These are phyloP conservation scores for Autographa pulchrina DNA, from an alignment of 2,888 invertebrate genomes.

Conservation along the genomic window DNA sequence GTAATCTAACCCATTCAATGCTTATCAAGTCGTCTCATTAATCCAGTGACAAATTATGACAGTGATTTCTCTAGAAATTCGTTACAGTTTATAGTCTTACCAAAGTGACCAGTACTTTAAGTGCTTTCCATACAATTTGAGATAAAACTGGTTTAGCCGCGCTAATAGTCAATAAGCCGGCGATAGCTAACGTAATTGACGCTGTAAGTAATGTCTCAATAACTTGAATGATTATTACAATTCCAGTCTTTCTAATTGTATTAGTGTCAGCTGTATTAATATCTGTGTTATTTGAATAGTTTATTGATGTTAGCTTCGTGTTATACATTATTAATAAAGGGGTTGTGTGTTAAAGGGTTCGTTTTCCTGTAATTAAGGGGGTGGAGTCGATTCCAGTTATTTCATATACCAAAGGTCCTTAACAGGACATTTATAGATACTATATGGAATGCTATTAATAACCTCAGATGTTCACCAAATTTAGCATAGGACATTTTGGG, in stretches of 20 bases:
- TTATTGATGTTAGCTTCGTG: constrained; percentile 16
- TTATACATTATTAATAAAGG: background rate
- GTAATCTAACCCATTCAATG: background rate
- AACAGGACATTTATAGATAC: background rate
- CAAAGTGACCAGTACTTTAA: constrained; percentile 16
- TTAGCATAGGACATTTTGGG: too few relatives aligned
- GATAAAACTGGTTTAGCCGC: constrained; percentile 27
- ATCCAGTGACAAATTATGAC: constrained; percentile 5
- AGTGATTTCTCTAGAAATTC: background rate
- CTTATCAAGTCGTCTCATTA: background rate
- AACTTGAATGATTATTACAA: constrained; percentile 43
- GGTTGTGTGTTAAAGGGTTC: background rate
- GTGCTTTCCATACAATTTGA: constrained; percentile 30
- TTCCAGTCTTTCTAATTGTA: constrained; percentile 19
- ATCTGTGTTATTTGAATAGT: constrained; percentile 25
- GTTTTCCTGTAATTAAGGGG: background rate
- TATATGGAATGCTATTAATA: background rate
- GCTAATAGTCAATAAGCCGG: constrained; percentile 15
- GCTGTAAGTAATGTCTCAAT: constrained; percentile 47
- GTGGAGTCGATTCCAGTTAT: background rate
- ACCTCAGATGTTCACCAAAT: too few relatives aligned
- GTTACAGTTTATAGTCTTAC: constrained; percentile 7
- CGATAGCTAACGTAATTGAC: constrained; percentile 38
- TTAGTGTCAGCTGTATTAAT: constrained; percentile 15
- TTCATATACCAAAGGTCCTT: background rate